phyloP scores from a whole-genome alignment of 2,797 vertebrate genomes.

The Brachymystax lenok region DNA sequence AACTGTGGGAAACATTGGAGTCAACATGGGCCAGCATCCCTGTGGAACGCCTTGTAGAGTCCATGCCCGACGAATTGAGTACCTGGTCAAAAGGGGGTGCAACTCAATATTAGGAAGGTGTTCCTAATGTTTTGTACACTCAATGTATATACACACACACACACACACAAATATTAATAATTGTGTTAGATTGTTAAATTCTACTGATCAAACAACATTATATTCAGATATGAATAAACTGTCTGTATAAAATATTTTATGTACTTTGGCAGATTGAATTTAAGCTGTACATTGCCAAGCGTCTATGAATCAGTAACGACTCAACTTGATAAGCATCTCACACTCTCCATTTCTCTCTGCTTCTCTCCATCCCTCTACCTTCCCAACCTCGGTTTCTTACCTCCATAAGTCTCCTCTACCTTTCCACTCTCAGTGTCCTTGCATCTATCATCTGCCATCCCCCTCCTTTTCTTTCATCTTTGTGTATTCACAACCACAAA shows the following conservation, averaged over 20 bases:
- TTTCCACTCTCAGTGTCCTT: constrained; percentile 3
- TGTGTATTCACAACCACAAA: neutral
- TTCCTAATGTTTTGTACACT: too few relatives aligned
- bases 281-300: too few relatives aligned
- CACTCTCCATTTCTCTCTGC: neutral
- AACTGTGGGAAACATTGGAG: too few relatives aligned
- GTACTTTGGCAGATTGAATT: neutral
- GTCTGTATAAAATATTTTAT: neutral
- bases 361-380: neutral
- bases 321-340: neutral
- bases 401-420: neutral
- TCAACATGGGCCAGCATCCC: too few relatives aligned
- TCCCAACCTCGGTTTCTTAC: neutral
- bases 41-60: too few relatives aligned
- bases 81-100: too few relatives aligned
- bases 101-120: too few relatives aligned
- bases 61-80: too few relatives aligned
- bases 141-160: neutral
- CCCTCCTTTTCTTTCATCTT: neutral
- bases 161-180: neutral
- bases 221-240: neutral
- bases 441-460: neutral
- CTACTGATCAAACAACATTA: neutral
- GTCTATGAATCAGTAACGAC: neutral
- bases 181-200: neutral